Evolutionary conservation across 2,113 vertebrate genomes (phyloP).

Genomic region (Gobiocypris rarus): DNA sequence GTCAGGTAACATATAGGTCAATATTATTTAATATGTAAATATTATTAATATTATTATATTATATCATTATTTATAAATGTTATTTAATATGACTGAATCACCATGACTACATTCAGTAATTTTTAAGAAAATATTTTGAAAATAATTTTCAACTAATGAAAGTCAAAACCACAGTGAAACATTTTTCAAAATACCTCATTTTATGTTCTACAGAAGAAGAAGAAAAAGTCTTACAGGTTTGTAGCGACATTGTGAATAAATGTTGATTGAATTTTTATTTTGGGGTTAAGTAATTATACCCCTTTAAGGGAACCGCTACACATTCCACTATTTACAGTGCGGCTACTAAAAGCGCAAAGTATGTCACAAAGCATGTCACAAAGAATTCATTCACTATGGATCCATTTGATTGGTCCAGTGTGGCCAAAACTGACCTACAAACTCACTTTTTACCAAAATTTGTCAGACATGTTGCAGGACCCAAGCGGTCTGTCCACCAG

Average conservation of each 20-base stretch:
- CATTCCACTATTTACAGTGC: neutral
- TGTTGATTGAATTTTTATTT: too few species aligned
- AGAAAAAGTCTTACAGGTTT: neutral
- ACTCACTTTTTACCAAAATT: constrained; percentile 47
- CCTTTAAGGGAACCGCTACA: neutral
- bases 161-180: neutral
- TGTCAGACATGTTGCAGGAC: constrained; percentile 50
- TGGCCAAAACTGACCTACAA: constrained; percentile 56
- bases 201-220: neutral
- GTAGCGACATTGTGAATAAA: neutral
- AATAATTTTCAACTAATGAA: neutral
- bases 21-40: neutral
- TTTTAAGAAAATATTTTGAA: neutral
- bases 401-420: constrained; percentile 43
- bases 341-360: neutral
- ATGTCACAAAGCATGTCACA: constrained; percentile 35
- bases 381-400: constrained; percentile 45
- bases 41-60: neutral
- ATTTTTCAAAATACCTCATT: neutral
- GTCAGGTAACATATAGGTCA: neutral
- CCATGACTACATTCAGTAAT: neutral
- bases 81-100: neutral
- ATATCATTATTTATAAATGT: too few species aligned
- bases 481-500: constrained; percentile 58
- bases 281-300: too few species aligned